Evolutionary conservation across 2,888 invertebrate genomes (phyloP).

Genomic region (Troilus luridus): DNA sequence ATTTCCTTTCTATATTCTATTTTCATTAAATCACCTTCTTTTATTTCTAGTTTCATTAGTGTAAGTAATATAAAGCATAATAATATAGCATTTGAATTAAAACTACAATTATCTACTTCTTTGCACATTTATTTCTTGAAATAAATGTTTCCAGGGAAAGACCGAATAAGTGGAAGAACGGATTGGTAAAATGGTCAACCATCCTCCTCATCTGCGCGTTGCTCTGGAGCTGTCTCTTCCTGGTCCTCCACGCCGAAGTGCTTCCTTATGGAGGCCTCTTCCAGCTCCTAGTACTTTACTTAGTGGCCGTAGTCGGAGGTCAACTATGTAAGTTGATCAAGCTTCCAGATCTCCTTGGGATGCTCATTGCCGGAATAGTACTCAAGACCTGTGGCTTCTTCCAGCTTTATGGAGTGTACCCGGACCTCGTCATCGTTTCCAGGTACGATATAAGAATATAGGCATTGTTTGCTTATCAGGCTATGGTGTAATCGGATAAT

Average conservation of each 20-base stretch:
- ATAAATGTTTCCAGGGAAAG: too few species aligned
- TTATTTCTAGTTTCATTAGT: too few species aligned
- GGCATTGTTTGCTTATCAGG: too few species aligned
- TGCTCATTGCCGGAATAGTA: slow-evolving; percentile 75
- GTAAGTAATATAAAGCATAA: too few species aligned
- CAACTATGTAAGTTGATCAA: slow-evolving; percentile 42
- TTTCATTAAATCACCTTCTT: too few species aligned
- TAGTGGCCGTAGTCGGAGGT: slow-evolving; percentile 58
- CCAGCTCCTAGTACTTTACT: slow-evolving; percentile 58
- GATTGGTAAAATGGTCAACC: neutral
- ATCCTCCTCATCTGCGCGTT: neutral
- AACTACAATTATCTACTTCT: too few species aligned
- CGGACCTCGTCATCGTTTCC: slow-evolving; percentile 61
- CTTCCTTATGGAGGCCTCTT: slow-evolving; percentile 59
- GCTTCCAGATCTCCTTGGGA: slow-evolving; percentile 75
- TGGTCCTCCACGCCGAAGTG: slow-evolving; percentile 57
- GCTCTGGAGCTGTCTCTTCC: slow-evolving; percentile 59
- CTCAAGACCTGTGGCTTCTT: slow-evolving; percentile 71
- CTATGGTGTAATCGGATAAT: too few species aligned
- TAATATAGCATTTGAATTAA: too few species aligned
- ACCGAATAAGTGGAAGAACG: neutral
- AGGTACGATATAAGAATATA: slow-evolving; percentile 57
- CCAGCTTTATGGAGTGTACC: slow-evolving; percentile 66
- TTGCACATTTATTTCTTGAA: too few species aligned
- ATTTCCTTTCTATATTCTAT: too few species aligned